Conservation (phyloP, 2,797 vertebrate species). For the Schizopygopsis pylzovi region DNA sequence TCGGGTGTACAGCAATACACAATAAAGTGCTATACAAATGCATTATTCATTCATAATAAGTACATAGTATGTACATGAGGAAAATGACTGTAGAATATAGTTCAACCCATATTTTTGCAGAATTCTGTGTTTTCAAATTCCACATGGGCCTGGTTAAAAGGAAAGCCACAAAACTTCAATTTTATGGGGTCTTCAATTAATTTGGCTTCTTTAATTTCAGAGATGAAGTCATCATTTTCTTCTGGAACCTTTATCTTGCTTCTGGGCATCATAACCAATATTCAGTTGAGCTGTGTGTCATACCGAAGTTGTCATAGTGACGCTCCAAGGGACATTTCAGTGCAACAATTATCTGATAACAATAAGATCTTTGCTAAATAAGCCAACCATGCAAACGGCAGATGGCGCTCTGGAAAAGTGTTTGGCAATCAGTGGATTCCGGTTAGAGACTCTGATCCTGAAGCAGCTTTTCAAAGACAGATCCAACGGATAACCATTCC, state of each 20-base stretch:
- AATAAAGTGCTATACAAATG: too few relatives aligned
- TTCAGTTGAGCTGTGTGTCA: background rate
- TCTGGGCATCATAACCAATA: background rate
- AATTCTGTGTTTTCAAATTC: background rate
- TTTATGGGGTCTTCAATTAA: background rate
- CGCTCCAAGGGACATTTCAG: background rate
- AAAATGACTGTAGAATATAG: too few relatives aligned
- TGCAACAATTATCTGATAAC: conserved; percentile 22
- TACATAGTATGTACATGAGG: too few relatives aligned
- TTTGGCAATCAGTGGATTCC: conserved; percentile 4
- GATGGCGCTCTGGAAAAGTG: conserved; percentile 41
- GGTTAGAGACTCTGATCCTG: conserved; percentile 1
- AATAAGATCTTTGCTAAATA: conserved; percentile 6
- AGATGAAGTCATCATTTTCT: background rate
- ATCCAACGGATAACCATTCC: conserved; percentile 36
- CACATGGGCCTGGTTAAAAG: background rate
- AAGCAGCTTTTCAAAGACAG: conserved; percentile 29
- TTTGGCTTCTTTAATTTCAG: background rate
- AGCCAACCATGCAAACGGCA: conserved; percentile 21
- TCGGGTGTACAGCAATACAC: too few relatives aligned
- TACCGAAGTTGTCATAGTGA: background rate
- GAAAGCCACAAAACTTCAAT: background rate
- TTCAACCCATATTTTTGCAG: background rate
- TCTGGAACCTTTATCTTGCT: background rate
- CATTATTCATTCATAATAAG: too few relatives aligned